A percentile compares a stretch with the other conserved stretches of the same genome.
These are phyloP conservation scores for Nannobrachium achirus DNA, from an alignment of 2,113 vertebrate species.

Conservation along the genomic window DNA sequence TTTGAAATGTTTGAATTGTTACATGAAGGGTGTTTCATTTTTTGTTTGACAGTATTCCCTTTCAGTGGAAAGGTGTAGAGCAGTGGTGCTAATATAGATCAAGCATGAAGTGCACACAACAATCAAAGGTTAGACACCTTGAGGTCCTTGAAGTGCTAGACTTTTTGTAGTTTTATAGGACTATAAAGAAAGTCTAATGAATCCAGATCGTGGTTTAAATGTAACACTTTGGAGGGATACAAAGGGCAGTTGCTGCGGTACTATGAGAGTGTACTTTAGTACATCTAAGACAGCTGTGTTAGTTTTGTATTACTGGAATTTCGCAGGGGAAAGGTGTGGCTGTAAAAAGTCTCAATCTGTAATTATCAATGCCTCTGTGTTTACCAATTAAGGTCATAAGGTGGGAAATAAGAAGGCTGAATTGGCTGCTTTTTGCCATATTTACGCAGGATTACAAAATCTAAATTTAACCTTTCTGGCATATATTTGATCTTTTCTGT, in stretches of 20 bases:
- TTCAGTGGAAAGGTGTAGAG: too few relatives aligned
- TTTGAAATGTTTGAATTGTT: too few relatives aligned
- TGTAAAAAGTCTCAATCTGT: conserved; percentile 25
- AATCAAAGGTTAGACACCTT: neutral
- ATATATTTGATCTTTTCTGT: too few relatives aligned
- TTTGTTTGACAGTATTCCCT: too few relatives aligned
- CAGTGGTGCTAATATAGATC: too few relatives aligned
- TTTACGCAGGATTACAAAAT: conserved; percentile 14
- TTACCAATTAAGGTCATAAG: conserved; percentile 30
- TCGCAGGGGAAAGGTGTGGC: neutral
- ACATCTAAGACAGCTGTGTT: neutral
- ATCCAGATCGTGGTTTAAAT: neutral
- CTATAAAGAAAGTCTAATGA: neutral
- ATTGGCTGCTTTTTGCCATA: conserved; percentile 31
- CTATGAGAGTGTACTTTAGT: neutral
- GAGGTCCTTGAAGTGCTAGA: neutral
- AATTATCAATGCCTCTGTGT: conserved; percentile 28
- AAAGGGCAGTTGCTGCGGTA: neutral
- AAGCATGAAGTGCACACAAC: neutral
- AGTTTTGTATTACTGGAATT: conserved; percentile 3
- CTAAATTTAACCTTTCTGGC: neutral
- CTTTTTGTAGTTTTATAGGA: neutral
- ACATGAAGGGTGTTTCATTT: too few relatives aligned
- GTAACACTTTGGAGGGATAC: neutral
- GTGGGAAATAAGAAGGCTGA: conserved; percentile 22